phyloP scores from a whole-genome alignment of 2,113 vertebrate genomes.

The Nipponia nippon region DNA sequence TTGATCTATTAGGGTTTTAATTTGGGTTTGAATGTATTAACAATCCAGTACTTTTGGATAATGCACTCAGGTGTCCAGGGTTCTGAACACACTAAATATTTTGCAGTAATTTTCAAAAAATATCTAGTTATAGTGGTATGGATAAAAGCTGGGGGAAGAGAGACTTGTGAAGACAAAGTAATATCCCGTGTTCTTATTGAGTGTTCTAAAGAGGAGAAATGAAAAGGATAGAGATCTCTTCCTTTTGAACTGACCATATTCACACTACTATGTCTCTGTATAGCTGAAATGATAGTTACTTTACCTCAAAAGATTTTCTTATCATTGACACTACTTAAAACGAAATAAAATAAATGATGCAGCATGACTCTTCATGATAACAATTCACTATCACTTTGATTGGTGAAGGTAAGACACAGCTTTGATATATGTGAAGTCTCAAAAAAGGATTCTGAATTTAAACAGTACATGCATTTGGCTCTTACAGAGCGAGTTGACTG shows the following conservation, averaged over 20 bases:
- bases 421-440: neutral
- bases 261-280: neutral
- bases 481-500: neutral
- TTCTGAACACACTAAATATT: neutral
- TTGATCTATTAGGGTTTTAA: neutral
- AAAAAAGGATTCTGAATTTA: neutral
- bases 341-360: conserved; percentile 68
- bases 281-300: conserved; percentile 20
- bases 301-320: conserved; percentile 10
- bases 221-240: neutral
- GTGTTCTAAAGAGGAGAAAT: neutral
- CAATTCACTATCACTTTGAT: conserved; percentile 28
- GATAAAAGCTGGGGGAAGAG: neutral
- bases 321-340: conserved; percentile 60
- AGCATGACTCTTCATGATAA: conserved; percentile 32
- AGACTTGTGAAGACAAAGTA: neutral
- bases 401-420: neutral
- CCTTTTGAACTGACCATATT: neutral
- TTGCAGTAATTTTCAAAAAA: neutral
- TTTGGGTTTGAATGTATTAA: neutral
- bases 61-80: neutral
- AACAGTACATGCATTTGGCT: neutral
- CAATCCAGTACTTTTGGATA: neutral
- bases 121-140: neutral
- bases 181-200: neutral